Base-by-base conservation (phyloP, 1,140 invertebrate species). In the Papilio machaon region DNA sequence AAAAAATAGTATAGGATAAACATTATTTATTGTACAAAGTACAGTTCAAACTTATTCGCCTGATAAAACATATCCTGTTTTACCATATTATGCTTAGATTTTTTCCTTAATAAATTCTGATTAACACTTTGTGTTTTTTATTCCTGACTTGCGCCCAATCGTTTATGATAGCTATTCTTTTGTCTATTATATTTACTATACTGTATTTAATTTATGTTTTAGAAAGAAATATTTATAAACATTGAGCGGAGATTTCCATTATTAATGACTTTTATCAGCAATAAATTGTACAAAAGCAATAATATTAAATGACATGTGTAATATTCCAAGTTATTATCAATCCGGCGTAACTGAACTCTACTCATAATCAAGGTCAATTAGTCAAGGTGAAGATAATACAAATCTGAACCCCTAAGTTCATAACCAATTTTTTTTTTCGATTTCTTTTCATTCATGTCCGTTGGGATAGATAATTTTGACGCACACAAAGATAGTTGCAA, bases 21-120 rank as follows among this genome's bases (percentile, higher is more conserved):
- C 80, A 82, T 87, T 86, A 91, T 92, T 92, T 92, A 91, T 92
- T 92, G 89, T 92, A 92, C 89, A 86, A 88, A 91, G 89, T 91
- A 91, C 88, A 81, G 81, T 85, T 80, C 80, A 75, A 35, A 54
- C 58, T 78, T 49, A 74, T 23, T 75, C 49, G 54, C 70, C 54
- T 79, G 38, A 19, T 54, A 80, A 82, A 74, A 83, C 75, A 82
- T 84, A 64, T 79, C 10, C 46, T 60, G 1, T 52, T 52, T 52
- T 52, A 15, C 5, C 38, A 43, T 43, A 43, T 43, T 52, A 52
- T 78, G 35, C 11, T 46, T 30, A 67, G 77, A 10, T 23, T 70
- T 82, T 70, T 85, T 79, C 58, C 35, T 80, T 82, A 87, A 85
- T 85, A 85, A 87, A 85, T 43, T 60, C 76, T 77, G 11, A 78